Evolutionary conservation across 2,797 vertebrate genomes (phyloP).

Genomic region (Menidia menidia): DNA sequence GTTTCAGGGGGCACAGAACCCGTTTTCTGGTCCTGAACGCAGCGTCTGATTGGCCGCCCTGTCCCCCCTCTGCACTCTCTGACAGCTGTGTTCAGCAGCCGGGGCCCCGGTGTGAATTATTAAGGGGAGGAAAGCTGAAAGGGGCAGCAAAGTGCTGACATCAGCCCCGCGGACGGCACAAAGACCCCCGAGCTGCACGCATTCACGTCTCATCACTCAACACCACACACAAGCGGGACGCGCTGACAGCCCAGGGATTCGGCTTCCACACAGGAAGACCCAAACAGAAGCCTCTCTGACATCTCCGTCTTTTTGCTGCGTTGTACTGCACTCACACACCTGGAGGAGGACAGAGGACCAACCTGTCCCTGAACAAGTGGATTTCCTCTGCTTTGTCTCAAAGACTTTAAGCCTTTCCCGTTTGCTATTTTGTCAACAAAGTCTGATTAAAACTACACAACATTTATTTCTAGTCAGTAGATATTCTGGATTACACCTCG

Average conservation of each 20-base stretch:
- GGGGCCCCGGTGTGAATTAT: slow-evolving; percentile 57
- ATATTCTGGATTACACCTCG: slow-evolving; percentile 19
- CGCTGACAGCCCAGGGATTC: background rate
- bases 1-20: slow-evolving; percentile 14
- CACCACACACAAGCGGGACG: background rate
- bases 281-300: background rate
- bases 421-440: too few species aligned
- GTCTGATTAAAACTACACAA: too few species aligned
- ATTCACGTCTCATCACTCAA: background rate
- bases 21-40: slow-evolving; percentile 15
- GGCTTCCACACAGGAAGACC: background rate
- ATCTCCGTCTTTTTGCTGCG: slow-evolving; percentile 2
- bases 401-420: too few species aligned
- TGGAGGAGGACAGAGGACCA: too few species aligned
- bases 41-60: slow-evolving; percentile 10
- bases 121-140: slow-evolving; percentile 29
- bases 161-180: background rate
- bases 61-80: slow-evolving; percentile 36
- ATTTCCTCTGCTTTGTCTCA: too few species aligned
- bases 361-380: too few species aligned
- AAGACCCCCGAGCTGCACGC: background rate
- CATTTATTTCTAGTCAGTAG: background rate
- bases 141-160: slow-evolving; percentile 3
- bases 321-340: too few species aligned
- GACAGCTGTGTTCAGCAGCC: slow-evolving; percentile 43